These are phyloP conservation scores for Myrmecophaga tridactyla DNA, from an alignment of 2,113 vertebrate genomes.

Conservation along the genomic window DNA sequence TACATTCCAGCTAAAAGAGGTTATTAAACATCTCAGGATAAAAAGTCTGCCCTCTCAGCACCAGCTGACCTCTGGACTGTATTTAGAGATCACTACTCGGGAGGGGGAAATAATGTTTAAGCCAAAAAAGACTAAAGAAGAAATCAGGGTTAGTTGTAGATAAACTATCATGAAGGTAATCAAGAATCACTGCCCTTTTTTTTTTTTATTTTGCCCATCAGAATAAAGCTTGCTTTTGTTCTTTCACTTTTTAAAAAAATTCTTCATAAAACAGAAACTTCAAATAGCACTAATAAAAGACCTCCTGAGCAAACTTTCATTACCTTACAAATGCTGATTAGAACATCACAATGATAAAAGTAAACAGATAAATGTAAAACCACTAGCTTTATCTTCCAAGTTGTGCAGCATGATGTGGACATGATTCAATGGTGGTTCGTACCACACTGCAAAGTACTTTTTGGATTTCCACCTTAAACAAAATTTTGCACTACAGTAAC, in stretches of 20 bases:
- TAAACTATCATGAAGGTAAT: neutral
- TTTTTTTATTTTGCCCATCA: neutral
- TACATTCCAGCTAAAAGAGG: conserved; percentile 18
- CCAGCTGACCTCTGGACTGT: neutral
- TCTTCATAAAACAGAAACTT: neutral
- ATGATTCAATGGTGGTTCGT: neutral
- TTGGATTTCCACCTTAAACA: neutral
- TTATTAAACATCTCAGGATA: conserved; percentile 46
- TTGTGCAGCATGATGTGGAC: neutral
- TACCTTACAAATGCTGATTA: neutral
- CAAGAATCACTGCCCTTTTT: neutral
- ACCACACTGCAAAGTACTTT: neutral
- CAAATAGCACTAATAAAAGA: neutral
- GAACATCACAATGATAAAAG: neutral
- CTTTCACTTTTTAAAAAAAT: neutral
- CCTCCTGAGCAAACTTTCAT: neutral
- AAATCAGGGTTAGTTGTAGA: neutral
- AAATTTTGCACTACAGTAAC: neutral
- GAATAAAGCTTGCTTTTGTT: neutral
- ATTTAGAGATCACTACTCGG: neutral
- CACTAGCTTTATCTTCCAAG: neutral
- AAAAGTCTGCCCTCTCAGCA: neutral
- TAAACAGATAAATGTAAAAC: neutral
- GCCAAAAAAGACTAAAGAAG: neutral
- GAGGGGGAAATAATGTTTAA: neutral